Evolutionary conservation across 2,113 vertebrate species (phyloP).

Genomic region (Indri indri): DNA sequence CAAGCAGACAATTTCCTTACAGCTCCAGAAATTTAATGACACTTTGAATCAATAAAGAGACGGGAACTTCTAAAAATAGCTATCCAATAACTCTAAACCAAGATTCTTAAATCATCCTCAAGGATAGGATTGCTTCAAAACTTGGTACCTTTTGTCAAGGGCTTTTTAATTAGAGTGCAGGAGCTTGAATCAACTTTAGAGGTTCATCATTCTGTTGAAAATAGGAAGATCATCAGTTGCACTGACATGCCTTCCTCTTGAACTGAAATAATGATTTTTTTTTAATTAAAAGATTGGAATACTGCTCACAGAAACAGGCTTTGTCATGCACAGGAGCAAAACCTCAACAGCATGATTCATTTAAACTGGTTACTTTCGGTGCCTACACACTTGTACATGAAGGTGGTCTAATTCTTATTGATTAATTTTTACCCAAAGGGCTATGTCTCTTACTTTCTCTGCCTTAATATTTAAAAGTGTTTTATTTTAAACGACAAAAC

Average conservation of each 20-base stretch:
- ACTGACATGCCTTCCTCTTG: background rate
- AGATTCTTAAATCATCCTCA: constrained; percentile 64
- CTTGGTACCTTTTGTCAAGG: constrained; percentile 36
- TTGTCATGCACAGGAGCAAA: background rate
- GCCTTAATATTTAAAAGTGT: background rate
- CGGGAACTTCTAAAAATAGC: constrained; percentile 66
- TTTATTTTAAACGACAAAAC: background rate
- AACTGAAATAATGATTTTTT: constrained; percentile 5
- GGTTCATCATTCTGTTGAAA: constrained; percentile 39
- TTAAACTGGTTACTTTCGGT: background rate
- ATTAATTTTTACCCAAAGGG: background rate
- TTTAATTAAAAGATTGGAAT: constrained; percentile 20
- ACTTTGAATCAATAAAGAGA: constrained; percentile 76
- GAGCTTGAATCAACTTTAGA: constrained; percentile 42
- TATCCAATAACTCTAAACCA: constrained; percentile 62
- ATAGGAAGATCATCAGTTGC: constrained; percentile 26
- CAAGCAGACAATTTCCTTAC: constrained; percentile 60
- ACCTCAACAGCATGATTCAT: background rate
- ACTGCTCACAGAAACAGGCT: background rate
- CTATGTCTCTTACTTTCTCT: background rate
- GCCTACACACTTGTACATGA: background rate
- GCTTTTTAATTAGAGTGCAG: constrained; percentile 39
- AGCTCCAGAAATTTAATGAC: constrained; percentile 70
- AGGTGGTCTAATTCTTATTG: background rate
- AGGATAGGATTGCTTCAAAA: constrained; percentile 49